Evolutionary conservation across 2,888 invertebrate genomes (phyloP).

Genomic region (Clepsis dumicolana): DNA sequence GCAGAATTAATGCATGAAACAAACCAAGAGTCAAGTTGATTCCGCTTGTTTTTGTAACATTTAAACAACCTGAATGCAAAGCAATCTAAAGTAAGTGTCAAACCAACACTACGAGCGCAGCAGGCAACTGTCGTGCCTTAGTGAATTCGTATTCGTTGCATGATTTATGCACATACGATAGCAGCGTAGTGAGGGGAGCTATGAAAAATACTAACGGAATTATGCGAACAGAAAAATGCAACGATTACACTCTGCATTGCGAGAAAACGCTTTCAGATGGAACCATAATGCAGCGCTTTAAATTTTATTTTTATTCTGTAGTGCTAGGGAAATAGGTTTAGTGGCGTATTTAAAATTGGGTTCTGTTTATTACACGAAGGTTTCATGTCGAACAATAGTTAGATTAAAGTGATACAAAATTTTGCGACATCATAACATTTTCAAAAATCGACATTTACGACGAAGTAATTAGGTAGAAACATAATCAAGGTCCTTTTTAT

Average conservation of each 20-base stretch:
- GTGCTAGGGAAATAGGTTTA: not conserved
- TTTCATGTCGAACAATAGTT: no score
- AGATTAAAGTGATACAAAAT: no score
- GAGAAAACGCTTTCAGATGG: slow-evolving; percentile 23
- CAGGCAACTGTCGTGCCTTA: slow-evolving; percentile 21
- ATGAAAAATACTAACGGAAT: slow-evolving; percentile 40
- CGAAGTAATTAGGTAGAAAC: no score
- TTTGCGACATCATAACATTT: no score
- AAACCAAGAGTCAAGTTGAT: not conserved
- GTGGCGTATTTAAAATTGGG: slow-evolving; percentile 1
- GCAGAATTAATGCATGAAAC: not conserved
- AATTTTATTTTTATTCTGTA: slow-evolving; percentile 21
- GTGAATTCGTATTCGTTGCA: slow-evolving; percentile 30
- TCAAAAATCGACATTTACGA: no score
- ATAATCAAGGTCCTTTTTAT: no score
- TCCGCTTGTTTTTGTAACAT: not conserved
- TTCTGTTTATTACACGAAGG: not conserved
- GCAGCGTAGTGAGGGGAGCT: slow-evolving; percentile 33
- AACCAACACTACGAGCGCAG: slow-evolving; percentile 15
- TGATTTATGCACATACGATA: slow-evolving; percentile 42
- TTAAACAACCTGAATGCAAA: slow-evolving; percentile 6
- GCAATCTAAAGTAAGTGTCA: slow-evolving; percentile 10
- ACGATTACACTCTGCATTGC: slow-evolving; percentile 14
- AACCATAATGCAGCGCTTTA: slow-evolving; percentile 21
- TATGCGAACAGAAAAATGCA: slow-evolving; percentile 36